Base-by-base conservation (phyloP, 2,797 vertebrate species). In the Sebastiscus albofasciatus region DNA sequence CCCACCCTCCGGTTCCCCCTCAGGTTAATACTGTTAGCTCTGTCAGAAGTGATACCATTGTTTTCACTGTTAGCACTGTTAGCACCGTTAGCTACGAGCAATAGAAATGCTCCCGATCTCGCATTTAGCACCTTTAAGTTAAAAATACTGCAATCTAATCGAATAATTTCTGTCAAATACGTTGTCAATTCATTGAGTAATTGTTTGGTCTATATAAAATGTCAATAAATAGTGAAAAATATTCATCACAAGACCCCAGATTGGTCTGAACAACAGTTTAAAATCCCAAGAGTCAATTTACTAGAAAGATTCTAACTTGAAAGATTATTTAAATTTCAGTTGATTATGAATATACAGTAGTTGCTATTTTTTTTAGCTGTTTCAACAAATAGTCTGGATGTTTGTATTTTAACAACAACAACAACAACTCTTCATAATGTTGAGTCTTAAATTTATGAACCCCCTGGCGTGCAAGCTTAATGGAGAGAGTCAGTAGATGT, bases 1-100 rank as follows among this genome's bases (percentile, higher is more conserved):
- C 18, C 18, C 46, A 49, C 18, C 46, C 46, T 20, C 46, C 18
- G 4, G 18, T 49, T 49, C 18, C 46, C 0, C 46, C 18, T 49
- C 46, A 49, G 0, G 46, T 49, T 49, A 8, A 49, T 0, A 49
- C 46, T 49, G 0, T 49, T 20, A 49, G 0, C 46, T 20, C 46
- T 20, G 46, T 49, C 18, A 49, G 46, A 20, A 20, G 0, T 20
- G 46, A 20, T 4, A n/a, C 46, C 8, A 4, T 49, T 49, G 8
- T 49, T 49, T 49, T 49, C 46, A 0, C 46, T 49, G 33, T 34
- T 34, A 34, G 33, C 8, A 2, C 2, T 34, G 46, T 49, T 49
- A 49, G 18, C 46, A 20, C 46, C 9, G 46, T 49, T n/a, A 49
- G 46, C 46, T 49, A 49, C 18, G 46, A 49, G 8, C 39, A 42